Conservation (phyloP, 2,113 vertebrate genomes). For the Ceuthmochares aereus region DNA sequence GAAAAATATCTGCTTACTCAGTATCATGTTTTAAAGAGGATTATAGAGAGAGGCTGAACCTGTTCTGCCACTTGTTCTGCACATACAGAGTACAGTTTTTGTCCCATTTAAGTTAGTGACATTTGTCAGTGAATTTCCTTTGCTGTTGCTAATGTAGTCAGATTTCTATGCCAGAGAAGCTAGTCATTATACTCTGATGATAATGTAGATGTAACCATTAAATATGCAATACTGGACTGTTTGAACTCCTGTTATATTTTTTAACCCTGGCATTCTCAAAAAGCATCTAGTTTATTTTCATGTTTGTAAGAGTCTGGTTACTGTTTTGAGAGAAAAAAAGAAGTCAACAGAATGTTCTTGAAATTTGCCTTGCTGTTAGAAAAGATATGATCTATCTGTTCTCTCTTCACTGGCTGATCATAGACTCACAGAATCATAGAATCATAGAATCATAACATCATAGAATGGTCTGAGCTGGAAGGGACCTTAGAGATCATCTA, state of each 20-base stretch:
- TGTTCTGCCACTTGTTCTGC: neutral
- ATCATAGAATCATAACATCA: no score
- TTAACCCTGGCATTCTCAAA: neutral
- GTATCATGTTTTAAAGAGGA: neutral
- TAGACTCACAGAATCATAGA: no score
- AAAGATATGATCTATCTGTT: neutral
- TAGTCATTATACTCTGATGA: neutral
- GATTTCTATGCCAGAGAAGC: neutral
- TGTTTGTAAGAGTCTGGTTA: neutral
- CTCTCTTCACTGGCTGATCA: neutral
- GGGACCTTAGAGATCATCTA: no score
- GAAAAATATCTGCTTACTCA: constrained; percentile 3
- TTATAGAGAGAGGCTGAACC: neutral
- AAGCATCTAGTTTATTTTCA: neutral
- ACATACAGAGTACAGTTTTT: neutral
- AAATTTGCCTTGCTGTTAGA: neutral
- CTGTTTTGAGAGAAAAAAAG: neutral
- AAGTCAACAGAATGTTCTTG: neutral
- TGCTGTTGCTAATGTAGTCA: neutral
- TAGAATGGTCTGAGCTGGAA: no score
- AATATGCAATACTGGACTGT: neutral
- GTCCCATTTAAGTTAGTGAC: neutral
- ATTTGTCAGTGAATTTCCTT: neutral
- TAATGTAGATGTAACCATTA: neutral
- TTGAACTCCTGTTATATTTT: neutral